Conservation (phyloP, 2,797 vertebrate genomes). For the Heterohyrax brucei region DNA sequence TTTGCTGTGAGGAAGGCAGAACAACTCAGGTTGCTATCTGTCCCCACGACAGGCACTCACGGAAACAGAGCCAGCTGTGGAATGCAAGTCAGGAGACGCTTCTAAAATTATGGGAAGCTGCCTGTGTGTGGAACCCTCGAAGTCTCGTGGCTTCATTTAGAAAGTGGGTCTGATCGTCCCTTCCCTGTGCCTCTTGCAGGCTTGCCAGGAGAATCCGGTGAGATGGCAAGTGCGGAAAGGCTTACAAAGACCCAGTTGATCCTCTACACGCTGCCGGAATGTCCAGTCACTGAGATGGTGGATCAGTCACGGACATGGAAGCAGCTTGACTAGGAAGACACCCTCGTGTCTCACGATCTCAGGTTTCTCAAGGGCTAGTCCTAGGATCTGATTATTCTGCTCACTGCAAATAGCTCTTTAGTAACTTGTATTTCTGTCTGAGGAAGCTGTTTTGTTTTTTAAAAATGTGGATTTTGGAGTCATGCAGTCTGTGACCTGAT, state of each 20-base stretch:
- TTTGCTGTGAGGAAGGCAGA: neutral
- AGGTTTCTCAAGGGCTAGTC: neutral
- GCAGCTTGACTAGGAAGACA: neutral
- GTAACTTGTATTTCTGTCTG: neutral
- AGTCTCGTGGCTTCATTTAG: conserved; percentile 25
- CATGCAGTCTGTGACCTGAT: neutral
- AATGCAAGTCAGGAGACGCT: neutral
- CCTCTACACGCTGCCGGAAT: neutral
- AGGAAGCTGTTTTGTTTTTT: neutral
- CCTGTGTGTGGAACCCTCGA: neutral
- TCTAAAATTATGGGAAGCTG: neutral
- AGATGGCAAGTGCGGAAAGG: neutral
- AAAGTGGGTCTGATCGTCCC: neutral
- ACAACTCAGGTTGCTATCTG: neutral
- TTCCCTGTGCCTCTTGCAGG: neutral
- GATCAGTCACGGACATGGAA: neutral
- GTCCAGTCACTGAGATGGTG: neutral
- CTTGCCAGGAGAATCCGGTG: neutral
- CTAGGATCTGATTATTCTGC: neutral
- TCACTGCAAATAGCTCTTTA: neutral
- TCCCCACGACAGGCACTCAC: neutral
- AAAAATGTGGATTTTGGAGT: neutral
- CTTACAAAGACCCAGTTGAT: conserved; percentile 41
- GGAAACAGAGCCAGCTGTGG: neutral
- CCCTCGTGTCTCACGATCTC: neutral